Conservation (phyloP, 92 coral and sea anemone genomes). For the Porites evermanni region DNA sequence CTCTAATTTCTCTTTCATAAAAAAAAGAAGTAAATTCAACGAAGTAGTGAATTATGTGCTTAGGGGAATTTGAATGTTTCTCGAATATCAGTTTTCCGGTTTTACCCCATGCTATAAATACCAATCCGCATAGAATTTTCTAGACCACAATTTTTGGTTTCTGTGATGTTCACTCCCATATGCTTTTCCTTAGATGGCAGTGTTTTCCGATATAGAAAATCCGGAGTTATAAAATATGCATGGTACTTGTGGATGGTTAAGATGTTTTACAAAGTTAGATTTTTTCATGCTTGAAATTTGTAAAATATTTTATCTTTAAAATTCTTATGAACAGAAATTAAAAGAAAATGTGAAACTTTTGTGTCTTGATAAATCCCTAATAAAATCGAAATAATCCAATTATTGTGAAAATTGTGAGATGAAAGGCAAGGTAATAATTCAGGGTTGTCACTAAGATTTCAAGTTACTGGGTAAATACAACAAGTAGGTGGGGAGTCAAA, state of each 20-base stretch:
- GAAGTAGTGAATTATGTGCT: background rate
- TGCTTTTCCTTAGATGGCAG: background rate
- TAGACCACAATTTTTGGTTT: background rate
- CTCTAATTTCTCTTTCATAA: too few species aligned
- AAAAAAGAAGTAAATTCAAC: too few species aligned
- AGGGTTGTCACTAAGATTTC: too few species aligned
- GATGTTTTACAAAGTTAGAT: background rate
- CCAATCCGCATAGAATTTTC: background rate
- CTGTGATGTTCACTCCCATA: background rate
- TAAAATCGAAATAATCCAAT: too few species aligned
- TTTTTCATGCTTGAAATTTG: background rate
- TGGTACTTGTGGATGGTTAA: background rate
- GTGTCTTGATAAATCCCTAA: too few species aligned
- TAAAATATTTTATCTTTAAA: background rate
- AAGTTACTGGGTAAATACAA: too few species aligned
- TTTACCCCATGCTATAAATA: background rate
- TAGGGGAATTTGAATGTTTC: background rate
- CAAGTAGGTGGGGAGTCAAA: too few species aligned
- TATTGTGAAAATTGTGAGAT: too few species aligned
- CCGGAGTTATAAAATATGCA: background rate
- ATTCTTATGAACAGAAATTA: background rate
- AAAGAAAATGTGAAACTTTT: too few species aligned
- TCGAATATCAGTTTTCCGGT: background rate
- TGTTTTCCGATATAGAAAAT: background rate
- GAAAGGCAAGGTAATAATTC: too few species aligned